phyloP scores from a whole-genome alignment of 2,797 vertebrate species.

The Kryptolebias ocellatus region DNA sequence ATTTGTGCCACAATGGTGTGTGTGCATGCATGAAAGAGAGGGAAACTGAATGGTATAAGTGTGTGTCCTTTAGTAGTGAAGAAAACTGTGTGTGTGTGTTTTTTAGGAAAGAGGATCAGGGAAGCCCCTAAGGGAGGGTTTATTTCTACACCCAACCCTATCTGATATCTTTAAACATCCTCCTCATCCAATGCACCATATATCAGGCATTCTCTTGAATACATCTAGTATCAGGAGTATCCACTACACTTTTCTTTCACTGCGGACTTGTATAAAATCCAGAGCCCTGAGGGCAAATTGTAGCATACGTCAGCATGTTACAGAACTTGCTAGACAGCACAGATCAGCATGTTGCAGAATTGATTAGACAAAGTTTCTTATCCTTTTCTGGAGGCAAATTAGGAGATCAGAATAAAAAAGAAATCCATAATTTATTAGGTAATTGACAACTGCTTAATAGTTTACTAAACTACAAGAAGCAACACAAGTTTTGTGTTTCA shows the following conservation, averaged over 20 bases:
- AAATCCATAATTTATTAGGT: slow-evolving; percentile 36
- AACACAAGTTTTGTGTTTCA: slow-evolving; percentile 1
- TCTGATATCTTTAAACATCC: slow-evolving; percentile 74
- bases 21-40: slow-evolving; percentile 41
- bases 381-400: slow-evolving; percentile 58
- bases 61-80: slow-evolving; percentile 43
- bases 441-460: slow-evolving; percentile 15
- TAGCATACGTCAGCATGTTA: slow-evolving; percentile 76
- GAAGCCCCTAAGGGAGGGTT: slow-evolving; percentile 68
- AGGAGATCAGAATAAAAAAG: slow-evolving; percentile 30
- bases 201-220: slow-evolving; percentile 52
- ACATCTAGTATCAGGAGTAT: slow-evolving; percentile 54
- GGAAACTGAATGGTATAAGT: slow-evolving; percentile 40
- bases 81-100: slow-evolving; percentile 47
- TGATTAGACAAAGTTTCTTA: slow-evolving; percentile 64
- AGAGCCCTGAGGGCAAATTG: slow-evolving; percentile 63
- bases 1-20: slow-evolving; percentile 49
- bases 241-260: slow-evolving; percentile 60
- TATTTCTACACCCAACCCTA: slow-evolving; percentile 67
- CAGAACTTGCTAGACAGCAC: slow-evolving; percentile 71
- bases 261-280: slow-evolving; percentile 63
- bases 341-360: slow-evolving; percentile 75
- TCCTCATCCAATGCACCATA: slow-evolving; percentile 60
- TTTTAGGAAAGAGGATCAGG: slow-evolving; percentile 53
- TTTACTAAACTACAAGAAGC: slow-evolving; percentile 3